A percentile compares a stretch with the other conserved stretches of the same genome.
These are phyloP conservation scores for Erebia epiphron DNA, from an alignment of 2,888 invertebrate species.

Conservation along the genomic window DNA sequence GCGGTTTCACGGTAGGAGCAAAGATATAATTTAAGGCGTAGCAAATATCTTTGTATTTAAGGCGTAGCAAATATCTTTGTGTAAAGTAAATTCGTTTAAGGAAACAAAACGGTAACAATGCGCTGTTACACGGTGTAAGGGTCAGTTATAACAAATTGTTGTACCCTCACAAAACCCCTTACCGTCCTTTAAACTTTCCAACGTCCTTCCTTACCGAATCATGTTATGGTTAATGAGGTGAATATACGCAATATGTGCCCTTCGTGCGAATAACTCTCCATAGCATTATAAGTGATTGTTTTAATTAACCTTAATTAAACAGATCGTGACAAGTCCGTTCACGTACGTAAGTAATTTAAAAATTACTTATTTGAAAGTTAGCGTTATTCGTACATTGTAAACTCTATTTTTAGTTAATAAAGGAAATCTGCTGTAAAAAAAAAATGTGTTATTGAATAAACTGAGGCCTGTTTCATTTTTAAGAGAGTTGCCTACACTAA, in stretches of 20 bases:
- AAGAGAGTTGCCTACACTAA: too few species aligned
- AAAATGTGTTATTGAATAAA: too few species aligned
- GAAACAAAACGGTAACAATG: slow-evolving; percentile 9
- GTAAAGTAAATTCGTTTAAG: neutral
- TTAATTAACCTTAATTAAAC: slow-evolving; percentile 60
- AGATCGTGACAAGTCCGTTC: slow-evolving; percentile 51
- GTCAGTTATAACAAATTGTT: slow-evolving; percentile 1
- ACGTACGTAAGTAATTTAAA: slow-evolving; percentile 30
- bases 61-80: neutral
- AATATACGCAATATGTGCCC: slow-evolving; percentile 14
- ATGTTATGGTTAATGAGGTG: slow-evolving; percentile 24
- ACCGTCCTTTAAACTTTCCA: neutral
- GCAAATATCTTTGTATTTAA: neutral
- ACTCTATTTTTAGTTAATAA: neutral
- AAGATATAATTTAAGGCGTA: too few species aligned
- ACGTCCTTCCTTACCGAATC: neutral
- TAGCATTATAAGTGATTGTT: slow-evolving; percentile 45
- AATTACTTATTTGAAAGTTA: too few species aligned
- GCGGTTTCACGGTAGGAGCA: neutral
- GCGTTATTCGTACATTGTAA: neutral
- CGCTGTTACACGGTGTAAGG: neutral
- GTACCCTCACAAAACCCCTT: neutral
- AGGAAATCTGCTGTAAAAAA: too few species aligned
- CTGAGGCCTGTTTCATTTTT: too few species aligned
- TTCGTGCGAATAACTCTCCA: slow-evolving; percentile 27